Evolutionary conservation across 2,113 vertebrate genomes (phyloP), one percentile per base, ranked within the genome.

Genomic region (Brachyhypopomus gauderio): DNA sequence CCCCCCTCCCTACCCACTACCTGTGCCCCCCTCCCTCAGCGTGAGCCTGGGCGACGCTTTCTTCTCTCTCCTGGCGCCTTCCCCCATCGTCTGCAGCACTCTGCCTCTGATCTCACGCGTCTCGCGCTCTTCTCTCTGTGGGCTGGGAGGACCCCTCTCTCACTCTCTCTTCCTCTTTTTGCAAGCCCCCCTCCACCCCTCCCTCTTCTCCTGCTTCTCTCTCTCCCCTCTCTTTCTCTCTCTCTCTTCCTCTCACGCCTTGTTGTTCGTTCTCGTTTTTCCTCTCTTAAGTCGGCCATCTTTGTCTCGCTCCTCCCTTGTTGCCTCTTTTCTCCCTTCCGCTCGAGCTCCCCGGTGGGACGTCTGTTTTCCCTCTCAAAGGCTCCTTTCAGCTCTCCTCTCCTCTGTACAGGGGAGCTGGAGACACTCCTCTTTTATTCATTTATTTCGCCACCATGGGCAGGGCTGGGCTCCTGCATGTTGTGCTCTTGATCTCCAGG

Each of bases 41-140:
- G 92, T 91, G 88, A 91, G 87, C 85, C 88, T 81, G 87, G 90
- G 78, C 74, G 70, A 25, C 45, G 90, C 90, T 93, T 86, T 87
- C 90, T 93, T 93, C 91, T 91, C 90, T 85, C 88, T 92, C 88
- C 62, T 88, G 85, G 83, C 87, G 81, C 81, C 90, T 90, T 93
- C 92, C 92, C 94, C 91, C 87, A 92, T 92, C 91, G 90, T 91
- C 94, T 93, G 89, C 85, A 91, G 88, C 92, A 90, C 12, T 93
- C 92, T 87, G 89, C 89, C 90, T 95, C 93, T 94, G 92, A 95
- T 95, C 93, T 94, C 93, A 22, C 36, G 90, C 73, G 84, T 85
- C 87, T 92, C 88, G 62, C 83, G 94, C 85, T 93, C 69, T 86
- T 84, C 75, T 91, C 90, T 79, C 88, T 88, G 95, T 92, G 93